Percentiles rank a stretch among this genome's conserved stretches.
Conservation (phyloP, 2,797 vertebrate genomes). For the Enteromius viviparus region DNA sequence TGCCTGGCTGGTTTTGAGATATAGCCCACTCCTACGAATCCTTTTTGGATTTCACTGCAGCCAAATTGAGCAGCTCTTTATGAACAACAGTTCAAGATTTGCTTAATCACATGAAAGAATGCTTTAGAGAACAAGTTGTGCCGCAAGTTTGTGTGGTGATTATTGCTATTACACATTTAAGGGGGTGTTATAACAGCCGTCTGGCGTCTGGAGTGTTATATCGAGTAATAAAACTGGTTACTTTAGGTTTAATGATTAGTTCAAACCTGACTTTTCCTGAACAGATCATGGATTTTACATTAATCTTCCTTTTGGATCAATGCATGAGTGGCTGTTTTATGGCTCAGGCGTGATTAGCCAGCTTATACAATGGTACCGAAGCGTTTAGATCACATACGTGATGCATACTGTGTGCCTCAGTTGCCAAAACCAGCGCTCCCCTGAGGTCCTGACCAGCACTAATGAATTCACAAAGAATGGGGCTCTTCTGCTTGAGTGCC, state of each 20-base stretch:
- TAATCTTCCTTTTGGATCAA: not conserved
- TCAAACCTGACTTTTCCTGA: not conserved
- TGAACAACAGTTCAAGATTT: too few species aligned
- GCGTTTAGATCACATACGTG: not conserved
- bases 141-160: not conserved
- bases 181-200: conserved; percentile 27
- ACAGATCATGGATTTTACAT: conserved; percentile 10
- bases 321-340: not conserved
- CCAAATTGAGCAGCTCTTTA: not conserved
- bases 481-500: conserved; percentile 49
- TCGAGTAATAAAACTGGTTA: not conserved
- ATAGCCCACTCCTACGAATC: not conserved
- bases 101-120: not conserved
- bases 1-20: not conserved
- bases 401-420: not conserved
- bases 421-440: conserved; percentile 39
- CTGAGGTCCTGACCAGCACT: conserved; percentile 45
- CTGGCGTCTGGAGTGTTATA: conserved; percentile 20
- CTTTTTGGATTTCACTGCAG: not conserved
- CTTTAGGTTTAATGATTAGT: not conserved
- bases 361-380: conserved; percentile 5
- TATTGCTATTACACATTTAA: conserved; percentile 6
- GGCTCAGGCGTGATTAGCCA: conserved; percentile 13
- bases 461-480: conserved; percentile 54
- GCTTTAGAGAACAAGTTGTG: not conserved